Evolutionary conservation across 2,888 invertebrate genomes (phyloP).

Genomic region (Euplagia quadripunctaria): DNA sequence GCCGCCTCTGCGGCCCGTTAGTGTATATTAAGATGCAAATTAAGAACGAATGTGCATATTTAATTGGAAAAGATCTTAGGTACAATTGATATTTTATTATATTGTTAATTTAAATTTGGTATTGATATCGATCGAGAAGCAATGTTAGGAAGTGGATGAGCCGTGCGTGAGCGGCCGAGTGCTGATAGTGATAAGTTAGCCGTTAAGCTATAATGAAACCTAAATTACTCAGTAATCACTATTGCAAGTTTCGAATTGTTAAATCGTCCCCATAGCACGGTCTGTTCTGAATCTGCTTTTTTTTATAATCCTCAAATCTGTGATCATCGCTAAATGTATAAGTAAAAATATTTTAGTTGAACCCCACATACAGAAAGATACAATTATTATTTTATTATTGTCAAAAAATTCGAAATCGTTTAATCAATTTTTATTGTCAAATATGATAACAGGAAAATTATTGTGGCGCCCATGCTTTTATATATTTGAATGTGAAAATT

Average conservation of each 20-base stretch:
- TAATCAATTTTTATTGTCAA: constrained; percentile 48
- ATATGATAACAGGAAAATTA: constrained; percentile 71
- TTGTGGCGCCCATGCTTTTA: constrained; percentile 76
- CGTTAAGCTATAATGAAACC: constrained; percentile 83
- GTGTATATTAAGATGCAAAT: constrained; percentile 79
- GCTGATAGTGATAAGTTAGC: constrained; percentile 85
- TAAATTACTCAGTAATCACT: constrained; percentile 87
- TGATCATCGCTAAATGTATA: constrained; percentile 86
- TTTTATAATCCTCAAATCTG: constrained; percentile 86
- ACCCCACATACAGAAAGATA: constrained; percentile 72
- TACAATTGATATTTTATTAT: constrained; percentile 87
- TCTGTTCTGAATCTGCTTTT: constrained; percentile 86
- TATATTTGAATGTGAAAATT: constrained; percentile 81
- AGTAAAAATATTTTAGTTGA: constrained; percentile 82
- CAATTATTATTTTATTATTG: constrained; percentile 58
- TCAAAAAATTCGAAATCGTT: constrained; percentile 45
- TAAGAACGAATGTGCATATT: constrained; percentile 81
- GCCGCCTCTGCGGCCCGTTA: constrained; percentile 62
- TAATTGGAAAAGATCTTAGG: constrained; percentile 86
- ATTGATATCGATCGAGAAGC: constrained; percentile 85
- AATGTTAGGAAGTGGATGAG: constrained; percentile 79
- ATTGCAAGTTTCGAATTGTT: constrained; percentile 85
- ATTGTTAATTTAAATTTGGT: constrained; percentile 86
- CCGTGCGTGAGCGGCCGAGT: constrained; percentile 77
- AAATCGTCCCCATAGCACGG: constrained; percentile 85